Conservation (phyloP, 2,113 vertebrate genomes). For the Neogale vison region DNA sequence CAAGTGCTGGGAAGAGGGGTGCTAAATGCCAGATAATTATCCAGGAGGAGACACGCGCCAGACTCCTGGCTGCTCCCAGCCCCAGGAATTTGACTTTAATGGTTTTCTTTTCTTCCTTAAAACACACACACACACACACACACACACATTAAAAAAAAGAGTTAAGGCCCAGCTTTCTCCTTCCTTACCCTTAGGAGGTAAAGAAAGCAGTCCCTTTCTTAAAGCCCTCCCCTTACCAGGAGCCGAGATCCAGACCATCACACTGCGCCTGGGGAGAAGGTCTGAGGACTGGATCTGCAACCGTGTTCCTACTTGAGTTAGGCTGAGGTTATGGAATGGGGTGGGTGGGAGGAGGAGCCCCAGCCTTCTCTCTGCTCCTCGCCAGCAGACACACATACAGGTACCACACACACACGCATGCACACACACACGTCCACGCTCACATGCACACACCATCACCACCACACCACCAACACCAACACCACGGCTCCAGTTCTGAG, state of each 20-base stretch:
- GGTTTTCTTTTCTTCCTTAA: conserved; percentile 55
- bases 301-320: not conserved
- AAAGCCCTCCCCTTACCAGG: not conserved
- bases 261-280: not conserved
- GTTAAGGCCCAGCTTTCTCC: not conserved
- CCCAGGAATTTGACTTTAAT: conserved; percentile 70
- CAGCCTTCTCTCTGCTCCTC: not conserved
- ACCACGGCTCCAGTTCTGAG: not conserved
- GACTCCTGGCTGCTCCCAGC: conserved; percentile 57
- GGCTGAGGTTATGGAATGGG: not conserved
- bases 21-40: conserved; percentile 75
- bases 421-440: too few relatives aligned
- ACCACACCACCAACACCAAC: not conserved
- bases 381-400: not conserved
- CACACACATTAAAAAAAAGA: not conserved
- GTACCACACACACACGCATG: not conserved
- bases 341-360: not conserved
- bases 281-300: not conserved
- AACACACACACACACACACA: too few relatives aligned
- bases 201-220: not conserved
- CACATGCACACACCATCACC: not conserved
- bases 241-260: not conserved
- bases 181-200: not conserved
- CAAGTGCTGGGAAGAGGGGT: conserved; percentile 57
- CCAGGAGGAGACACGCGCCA: conserved; percentile 63